A percentile compares a stretch with the other conserved stretches of the same genome.
These are phyloP conservation scores for Chrysomallon squamiferum DNA, from an alignment of 1,140 invertebrate genomes.

Conservation along the genomic window DNA sequence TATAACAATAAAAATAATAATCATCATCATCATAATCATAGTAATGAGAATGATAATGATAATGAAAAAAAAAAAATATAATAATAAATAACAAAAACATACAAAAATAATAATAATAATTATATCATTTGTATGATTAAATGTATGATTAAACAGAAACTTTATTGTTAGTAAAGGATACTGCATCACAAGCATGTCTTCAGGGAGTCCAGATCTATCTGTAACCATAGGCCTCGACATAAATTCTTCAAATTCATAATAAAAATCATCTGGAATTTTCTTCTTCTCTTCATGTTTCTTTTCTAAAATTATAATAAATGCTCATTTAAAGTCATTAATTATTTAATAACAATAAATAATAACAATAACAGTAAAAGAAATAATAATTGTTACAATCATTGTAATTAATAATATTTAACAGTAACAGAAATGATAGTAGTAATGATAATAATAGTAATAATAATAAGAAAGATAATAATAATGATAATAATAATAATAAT, in stretches of 20 bases:
- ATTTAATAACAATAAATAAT: background rate
- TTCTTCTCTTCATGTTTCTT: conserved; percentile 37
- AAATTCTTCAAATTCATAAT: conserved; percentile 55
- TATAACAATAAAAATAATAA: no score
- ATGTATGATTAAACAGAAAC: no score
- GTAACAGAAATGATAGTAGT: background rate
- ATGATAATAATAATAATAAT: no score
- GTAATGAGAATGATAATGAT: no score
- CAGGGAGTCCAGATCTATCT: conserved; percentile 55
- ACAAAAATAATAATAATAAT: no score
- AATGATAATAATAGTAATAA: background rate
- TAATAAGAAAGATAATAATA: no score
- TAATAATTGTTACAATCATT: background rate
- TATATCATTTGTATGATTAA: no score
- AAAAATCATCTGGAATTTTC: conserved; percentile 58
- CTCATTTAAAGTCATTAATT: background rate
- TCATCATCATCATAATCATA: no score
- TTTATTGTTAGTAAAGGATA: no score
- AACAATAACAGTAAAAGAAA: background rate
- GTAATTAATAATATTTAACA: background rate
- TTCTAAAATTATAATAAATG: background rate
- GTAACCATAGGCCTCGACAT: conserved; percentile 50
- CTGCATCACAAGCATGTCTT: conserved; percentile 52
- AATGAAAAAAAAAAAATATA: no score
- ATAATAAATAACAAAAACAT: no score